Evolutionary conservation across 2,113 vertebrate species (phyloP).

Genomic region (Noturus placidus): DNA sequence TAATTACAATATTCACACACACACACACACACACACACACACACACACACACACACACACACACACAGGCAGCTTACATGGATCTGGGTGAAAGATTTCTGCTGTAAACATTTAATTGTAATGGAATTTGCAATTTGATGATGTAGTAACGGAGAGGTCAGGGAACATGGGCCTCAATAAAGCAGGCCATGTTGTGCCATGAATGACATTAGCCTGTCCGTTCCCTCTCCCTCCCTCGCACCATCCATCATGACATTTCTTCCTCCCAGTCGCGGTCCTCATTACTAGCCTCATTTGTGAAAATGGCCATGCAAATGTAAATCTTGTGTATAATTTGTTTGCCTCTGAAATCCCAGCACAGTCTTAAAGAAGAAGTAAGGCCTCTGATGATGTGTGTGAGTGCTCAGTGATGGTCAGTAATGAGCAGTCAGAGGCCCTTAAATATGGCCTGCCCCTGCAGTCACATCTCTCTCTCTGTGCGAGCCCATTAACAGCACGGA

Average conservation of each 20-base stretch:
- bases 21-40: background rate
- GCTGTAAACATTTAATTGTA: constrained; percentile 57
- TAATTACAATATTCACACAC: constrained; percentile 35
- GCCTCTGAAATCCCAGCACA: constrained; percentile 39
- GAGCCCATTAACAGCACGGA: constrained; percentile 51
- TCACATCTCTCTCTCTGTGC: constrained; percentile 51
- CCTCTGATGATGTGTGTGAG: constrained; percentile 31
- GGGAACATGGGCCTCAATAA: constrained; percentile 50
- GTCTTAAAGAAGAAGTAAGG: constrained; percentile 42
- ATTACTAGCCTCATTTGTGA: constrained; percentile 49
- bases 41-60: background rate
- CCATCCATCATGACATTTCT: constrained; percentile 31
- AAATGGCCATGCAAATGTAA: constrained; percentile 44
- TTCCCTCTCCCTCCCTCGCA: background rate
- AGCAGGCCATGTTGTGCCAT: constrained; percentile 45
- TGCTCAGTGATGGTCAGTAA: constrained; percentile 51
- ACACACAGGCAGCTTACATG: background rate
- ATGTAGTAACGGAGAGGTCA: constrained; percentile 54
- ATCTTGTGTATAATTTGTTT: constrained; percentile 51
- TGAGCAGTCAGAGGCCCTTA: constrained; percentile 50
- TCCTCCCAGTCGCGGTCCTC: constrained; percentile 40
- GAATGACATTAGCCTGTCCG: constrained; percentile 47
- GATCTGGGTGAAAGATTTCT: background rate
- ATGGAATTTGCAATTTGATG: constrained; percentile 58
- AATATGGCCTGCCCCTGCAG: constrained; percentile 48